Conservation (phyloP, 2,888 invertebrate species). For the Drosophila stalkeri region DNA sequence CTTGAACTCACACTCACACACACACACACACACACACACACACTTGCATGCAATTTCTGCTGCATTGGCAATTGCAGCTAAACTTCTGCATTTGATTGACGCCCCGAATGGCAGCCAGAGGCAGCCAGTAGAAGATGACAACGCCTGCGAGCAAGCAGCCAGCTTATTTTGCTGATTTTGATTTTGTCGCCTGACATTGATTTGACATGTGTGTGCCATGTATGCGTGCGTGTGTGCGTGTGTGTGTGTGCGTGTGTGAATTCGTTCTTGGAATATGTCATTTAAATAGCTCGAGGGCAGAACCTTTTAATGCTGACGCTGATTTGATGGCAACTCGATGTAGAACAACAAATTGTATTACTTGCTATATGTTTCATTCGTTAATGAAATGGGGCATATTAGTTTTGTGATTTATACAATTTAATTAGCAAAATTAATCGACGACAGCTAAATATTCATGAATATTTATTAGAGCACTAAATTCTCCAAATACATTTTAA, state of each 20-base stretch:
- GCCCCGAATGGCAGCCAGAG: conserved; percentile 28
- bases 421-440: no score
- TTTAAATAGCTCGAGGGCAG: conserved; percentile 46
- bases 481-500: no score
- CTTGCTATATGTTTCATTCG: background rate
- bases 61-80: conserved; percentile 55
- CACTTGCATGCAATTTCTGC: conserved; percentile 16
- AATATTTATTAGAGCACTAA: no score
- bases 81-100: conserved; percentile 64
- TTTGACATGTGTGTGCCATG: conserved; percentile 33
- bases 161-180: conserved; percentile 48
- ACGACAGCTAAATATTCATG: no score
- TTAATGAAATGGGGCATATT: background rate
- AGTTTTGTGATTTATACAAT: background rate
- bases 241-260: conserved; percentile 8
- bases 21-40: conserved; percentile 17
- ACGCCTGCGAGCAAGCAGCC: conserved; percentile 9
- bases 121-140: conserved; percentile 23
- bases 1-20: conserved; percentile 19
- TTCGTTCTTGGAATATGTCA: conserved; percentile 32
- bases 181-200: conserved; percentile 51
- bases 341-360: conserved; percentile 23
- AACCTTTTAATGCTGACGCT: conserved; percentile 42
- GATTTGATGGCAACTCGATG: conserved; percentile 30
- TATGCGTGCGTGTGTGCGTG: background rate